A percentile compares a stretch with the other conserved stretches of the same genome.
Evolutionary conservation across 2,888 invertebrate species (phyloP).

Genomic region (Melipona beecheii): DNA sequence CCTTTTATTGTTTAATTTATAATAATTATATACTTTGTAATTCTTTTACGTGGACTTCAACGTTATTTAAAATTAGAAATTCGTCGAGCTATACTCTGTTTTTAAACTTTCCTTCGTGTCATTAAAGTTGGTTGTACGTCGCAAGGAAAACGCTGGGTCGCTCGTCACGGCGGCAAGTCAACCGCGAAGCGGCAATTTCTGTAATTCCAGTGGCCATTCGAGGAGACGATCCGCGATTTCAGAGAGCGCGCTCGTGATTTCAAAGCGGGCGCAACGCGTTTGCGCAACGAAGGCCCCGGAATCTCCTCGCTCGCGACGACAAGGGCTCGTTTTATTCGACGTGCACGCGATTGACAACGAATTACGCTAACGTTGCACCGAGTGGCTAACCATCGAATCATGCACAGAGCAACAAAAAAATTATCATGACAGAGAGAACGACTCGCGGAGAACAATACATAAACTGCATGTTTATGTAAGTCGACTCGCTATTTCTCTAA

Average conservation of each 20-base stretch:
- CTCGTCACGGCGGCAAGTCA: slow-evolving; percentile 64
- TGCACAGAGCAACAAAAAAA: slow-evolving; percentile 38
- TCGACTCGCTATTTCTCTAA: not conserved
- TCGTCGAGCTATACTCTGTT: not conserved
- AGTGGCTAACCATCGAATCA: slow-evolving; percentile 25
- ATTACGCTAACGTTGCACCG: slow-evolving; percentile 37
- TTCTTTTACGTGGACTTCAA: not conserved
- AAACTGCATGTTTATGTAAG: slow-evolving; percentile 18
- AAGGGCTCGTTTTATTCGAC: slow-evolving; percentile 48
- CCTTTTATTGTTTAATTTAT: too few relatives aligned
- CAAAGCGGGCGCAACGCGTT: slow-evolving; percentile 10
- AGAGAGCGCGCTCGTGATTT: slow-evolving; percentile 67
- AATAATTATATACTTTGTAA: too few relatives aligned
- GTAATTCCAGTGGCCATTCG: slow-evolving; percentile 55
- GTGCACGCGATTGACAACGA: slow-evolving; percentile 55
- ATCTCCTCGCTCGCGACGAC: slow-evolving; percentile 28
- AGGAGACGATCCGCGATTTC: slow-evolving; percentile 39
- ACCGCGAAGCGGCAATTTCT: slow-evolving; percentile 70
- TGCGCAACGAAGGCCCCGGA: slow-evolving; percentile 47
- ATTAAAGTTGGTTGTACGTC: slow-evolving; percentile 43
- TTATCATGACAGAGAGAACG: slow-evolving; percentile 19
- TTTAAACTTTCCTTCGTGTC: not conserved
- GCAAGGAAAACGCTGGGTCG: slow-evolving; percentile 55
- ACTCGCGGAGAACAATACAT: slow-evolving; percentile 35
- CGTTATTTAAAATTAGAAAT: not conserved